A percentile compares a stretch with the other conserved stretches of the same genome.
phyloP scores from a whole-genome alignment of 2,888 invertebrate genomes.

The Phania funesta region DNA sequence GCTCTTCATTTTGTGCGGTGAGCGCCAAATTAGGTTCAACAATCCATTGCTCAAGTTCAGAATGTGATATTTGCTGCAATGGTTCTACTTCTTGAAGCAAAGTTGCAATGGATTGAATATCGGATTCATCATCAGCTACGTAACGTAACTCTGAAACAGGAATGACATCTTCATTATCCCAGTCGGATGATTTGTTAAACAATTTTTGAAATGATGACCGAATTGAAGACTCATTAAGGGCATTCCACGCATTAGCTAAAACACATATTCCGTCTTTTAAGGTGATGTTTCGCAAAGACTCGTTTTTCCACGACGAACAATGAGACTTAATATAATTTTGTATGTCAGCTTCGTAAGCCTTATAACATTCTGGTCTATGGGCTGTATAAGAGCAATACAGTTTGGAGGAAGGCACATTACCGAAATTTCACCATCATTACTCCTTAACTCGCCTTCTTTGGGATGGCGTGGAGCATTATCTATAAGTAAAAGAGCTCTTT shows the following conservation, averaged over 20 bases:
- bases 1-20: too few relatives aligned
- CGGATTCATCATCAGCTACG: constrained; percentile 36
- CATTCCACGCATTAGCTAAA: constrained; percentile 9
- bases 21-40: too few relatives aligned
- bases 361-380: too few relatives aligned
- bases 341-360: constrained; percentile 4
- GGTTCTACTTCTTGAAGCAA: too few relatives aligned
- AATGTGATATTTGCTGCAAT: too few relatives aligned
- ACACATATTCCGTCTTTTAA: not conserved
- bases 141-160: constrained; percentile 16
- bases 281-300: too few relatives aligned
- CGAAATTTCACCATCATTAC: too few relatives aligned
- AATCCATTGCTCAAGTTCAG: too few relatives aligned
- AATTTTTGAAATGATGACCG: constrained; percentile 32
- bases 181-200: constrained; percentile 21
- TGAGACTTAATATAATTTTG: constrained; percentile 3
- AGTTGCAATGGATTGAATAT: constrained; percentile 41
- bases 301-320: constrained; percentile 15
- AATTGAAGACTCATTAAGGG: constrained; percentile 35
- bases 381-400: constrained; percentile 13
- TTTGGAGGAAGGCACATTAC: constrained; percentile 6
- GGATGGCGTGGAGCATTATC: too few relatives aligned
- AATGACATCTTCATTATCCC: too few relatives aligned
- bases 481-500: too few relatives aligned
- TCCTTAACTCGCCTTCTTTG: too few relatives aligned